Base-by-base conservation (phyloP, 2,888 invertebrate species). In the Salpingus planirostris region DNA sequence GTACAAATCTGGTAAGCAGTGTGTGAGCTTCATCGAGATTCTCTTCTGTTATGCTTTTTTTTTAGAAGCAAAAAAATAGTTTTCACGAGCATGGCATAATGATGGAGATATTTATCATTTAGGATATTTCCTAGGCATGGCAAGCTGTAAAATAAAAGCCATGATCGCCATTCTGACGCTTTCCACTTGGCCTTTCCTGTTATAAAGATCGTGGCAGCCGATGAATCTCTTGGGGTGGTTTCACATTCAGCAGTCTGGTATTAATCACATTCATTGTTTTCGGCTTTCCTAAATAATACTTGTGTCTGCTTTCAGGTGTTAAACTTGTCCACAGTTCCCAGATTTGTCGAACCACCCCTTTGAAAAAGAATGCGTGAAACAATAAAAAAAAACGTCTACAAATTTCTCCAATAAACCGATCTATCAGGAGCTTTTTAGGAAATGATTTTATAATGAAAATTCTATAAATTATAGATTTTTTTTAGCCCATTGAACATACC, bases 261-360 rank as follows among this genome's bases (percentile, higher is more conserved):
- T 23, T 23, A 10, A 23, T 23, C 4, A 10, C 10, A 8, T 5
- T 23, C 10, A 5, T 10, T 5, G 5, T 23, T 10, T 5, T 23
- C 10, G 23, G 23, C 10, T 23, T 23, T 5, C 23, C 23, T 4
- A 23, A 8, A 11, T 23, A 23, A 23, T 23, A 23, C 5, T 6
- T 23, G 11, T 23, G 23, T 23, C 23, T 23, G 23, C 10, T 23
- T 23, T 23, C 23, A 23, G 23, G 23, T 8, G 23, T 10, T 4
- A 8, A 23, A 5, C 7, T 23, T 23, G 23, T 23, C 23, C 23
- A 23, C 10, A 23, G 23, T 5, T 23, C 23, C 23, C 23, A 23
- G 5, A 23, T 6, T 23, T 23, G 23, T 7, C 23, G 23, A 23
- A 23, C 23, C 10, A 23, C 23, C 5, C 23, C 23, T 23, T 5